Evolutionary conservation across 2,797 vertebrate genomes (phyloP), one percentile per base, ranked within the genome.

Genomic region (Tragopan temminckii): DNA sequence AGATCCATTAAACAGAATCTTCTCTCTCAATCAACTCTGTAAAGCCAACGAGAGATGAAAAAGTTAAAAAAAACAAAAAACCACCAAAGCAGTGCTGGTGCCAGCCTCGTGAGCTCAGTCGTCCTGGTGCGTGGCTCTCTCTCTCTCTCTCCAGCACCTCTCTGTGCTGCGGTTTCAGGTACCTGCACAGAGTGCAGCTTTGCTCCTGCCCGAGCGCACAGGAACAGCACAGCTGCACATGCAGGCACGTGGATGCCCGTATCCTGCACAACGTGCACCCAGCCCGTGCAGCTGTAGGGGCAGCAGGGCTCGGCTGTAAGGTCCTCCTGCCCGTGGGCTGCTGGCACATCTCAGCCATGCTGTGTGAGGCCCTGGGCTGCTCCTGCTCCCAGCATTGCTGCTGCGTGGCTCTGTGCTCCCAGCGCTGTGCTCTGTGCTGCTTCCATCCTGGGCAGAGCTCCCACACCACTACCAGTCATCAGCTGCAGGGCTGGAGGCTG

Each of bases 1-100:
- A 94, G 96, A 96, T 89, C 88, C 94, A 94, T 97, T 97, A 89
- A 90, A 64, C 35, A 63, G 67, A 43, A 70, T 90, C 81, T 90
- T 88, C 64, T 85, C 64, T 89, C 50, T 2, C 1, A 1, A 57
- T 40, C 45, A 50, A 53, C 64, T 3, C 52, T 36, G 10, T 3
- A 33, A 52, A 80, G 66, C 43, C 71, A 9, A 62, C 61, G 57
- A 27, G 83, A 64, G n/a, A n/a, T 18, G 27, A 17, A 18, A 19
- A 50, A 20, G 14, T 36, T 27, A 46, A 25, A 20, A 25, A 20
- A 13, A 18, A 29, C 45, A 43, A 20, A 16, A 25, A 4, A 9
- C 13, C 31, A 10, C 11, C 40, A 6, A 45, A 1, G 35, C 0
- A 2, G n/a, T 18, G 25, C 21, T 71, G 36, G 59, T 64, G 61